phyloP scores from a whole-genome alignment of 2,797 vertebrate genomes.

The Sebastes dallii region DNA sequence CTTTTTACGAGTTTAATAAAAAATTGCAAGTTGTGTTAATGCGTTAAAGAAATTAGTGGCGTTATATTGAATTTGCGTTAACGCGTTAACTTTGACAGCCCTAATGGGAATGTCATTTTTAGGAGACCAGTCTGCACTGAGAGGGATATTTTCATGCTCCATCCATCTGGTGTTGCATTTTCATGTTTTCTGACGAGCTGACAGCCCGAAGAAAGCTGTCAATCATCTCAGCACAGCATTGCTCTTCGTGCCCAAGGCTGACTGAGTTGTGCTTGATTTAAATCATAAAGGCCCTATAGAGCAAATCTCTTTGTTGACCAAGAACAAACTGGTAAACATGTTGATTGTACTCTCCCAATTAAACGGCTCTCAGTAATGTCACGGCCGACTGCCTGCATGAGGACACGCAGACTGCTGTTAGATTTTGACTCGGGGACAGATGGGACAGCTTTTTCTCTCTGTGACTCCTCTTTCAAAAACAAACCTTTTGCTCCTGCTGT shows the following conservation, averaged over 20 bases:
- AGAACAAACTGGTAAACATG: constrained; percentile 59
- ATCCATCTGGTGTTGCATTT: constrained; percentile 61
- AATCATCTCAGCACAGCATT: constrained; percentile 43
- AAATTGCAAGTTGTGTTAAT: no score
- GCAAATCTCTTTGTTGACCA: constrained; percentile 52
- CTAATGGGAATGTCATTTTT: not conserved
- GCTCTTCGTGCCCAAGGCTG: constrained; percentile 36
- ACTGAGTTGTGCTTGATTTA: constrained; percentile 48
- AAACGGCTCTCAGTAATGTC: constrained; percentile 43
- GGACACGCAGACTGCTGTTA: constrained; percentile 13
- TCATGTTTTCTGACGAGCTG: constrained; percentile 72
- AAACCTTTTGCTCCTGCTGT: constrained; percentile 67
- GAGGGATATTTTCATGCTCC: constrained; percentile 49
- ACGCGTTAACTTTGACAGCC: no score
- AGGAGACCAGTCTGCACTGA: not conserved
- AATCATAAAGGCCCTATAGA: constrained; percentile 39
- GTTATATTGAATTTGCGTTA: no score
- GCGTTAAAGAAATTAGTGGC: no score
- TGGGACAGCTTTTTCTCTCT: constrained; percentile 34
- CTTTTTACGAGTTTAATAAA: no score
- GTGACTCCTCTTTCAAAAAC: constrained; percentile 41
- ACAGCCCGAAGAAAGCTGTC: constrained; percentile 56
- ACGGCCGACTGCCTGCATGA: constrained; percentile 19
- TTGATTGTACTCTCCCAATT: constrained; percentile 50
- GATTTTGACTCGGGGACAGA: constrained; percentile 47